Evolutionary conservation across 1,140 invertebrate species (phyloP), one percentile per base, ranked within the genome.

Genomic region (Drosophila sproati): DNA sequence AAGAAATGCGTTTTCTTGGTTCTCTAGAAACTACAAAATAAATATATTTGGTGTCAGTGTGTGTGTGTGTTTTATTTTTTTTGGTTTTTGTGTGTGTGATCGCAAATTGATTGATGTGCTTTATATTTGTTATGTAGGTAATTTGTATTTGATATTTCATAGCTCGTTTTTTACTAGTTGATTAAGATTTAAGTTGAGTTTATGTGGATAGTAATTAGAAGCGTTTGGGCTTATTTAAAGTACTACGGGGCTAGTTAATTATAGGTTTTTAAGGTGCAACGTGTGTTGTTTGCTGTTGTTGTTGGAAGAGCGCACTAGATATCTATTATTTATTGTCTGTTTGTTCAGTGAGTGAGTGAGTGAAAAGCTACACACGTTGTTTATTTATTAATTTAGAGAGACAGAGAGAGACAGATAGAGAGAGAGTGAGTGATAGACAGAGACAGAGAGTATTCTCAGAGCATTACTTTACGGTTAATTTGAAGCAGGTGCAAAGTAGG

Each of bases 121-220:
- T 89, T 90, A 68, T 89, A 80, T 89, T 91, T 85, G 73, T 86
- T 88, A 89, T 88, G 85, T 75, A 73, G 60, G 61, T 90, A 80
- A 54, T 86, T 90, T 86, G 87, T 86, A 90, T 74, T 89, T 89
- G 72, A 90, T 89, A 89, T 79, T 89, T 89, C 85, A 88, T 88
- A 88, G 83, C 83, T 88, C 83, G 60, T 80, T 88, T 87, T 82
- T 66, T 55, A 71, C 71, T 89, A 72, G 54, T 85, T 78, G 39
- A 74, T 74, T 78, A 48, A 69, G 62, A 47, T 91, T 80, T 78
- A 34, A 81, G 67, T 82, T 86, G 43, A 75, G 78, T 80, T 83
- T 78, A 73, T 83, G 73, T 64, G 68, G 20, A 52, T 51, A 54
- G 47, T 67, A 82, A 45, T 89, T 89, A 79, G 66, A 90, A 86